Percentiles rank a stretch among this genome's conserved stretches.
Evolutionary conservation across 2,113 vertebrate genomes (phyloP).

Genomic region (Rhea americana): DNA sequence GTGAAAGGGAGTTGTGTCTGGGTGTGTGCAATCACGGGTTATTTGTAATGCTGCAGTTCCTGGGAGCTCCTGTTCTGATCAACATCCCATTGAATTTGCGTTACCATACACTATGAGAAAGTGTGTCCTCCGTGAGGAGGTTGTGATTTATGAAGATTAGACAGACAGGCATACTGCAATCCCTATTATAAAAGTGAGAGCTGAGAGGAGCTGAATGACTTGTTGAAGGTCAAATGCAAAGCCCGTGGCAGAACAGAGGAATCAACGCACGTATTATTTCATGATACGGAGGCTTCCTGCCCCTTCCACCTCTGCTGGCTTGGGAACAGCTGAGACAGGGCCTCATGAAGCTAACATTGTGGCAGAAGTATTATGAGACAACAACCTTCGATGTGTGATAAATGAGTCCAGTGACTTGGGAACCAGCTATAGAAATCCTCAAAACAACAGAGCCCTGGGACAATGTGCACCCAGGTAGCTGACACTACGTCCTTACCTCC

Average conservation of each 20-base stretch:
- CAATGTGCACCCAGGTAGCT: constrained; percentile 12
- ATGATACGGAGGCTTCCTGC: background rate
- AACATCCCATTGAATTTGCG: background rate
- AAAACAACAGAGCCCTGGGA: background rate
- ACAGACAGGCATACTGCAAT: background rate
- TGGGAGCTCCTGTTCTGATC: background rate
- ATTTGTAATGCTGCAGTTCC: background rate
- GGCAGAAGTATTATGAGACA: background rate
- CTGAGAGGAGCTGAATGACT: background rate
- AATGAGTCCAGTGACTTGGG: background rate
- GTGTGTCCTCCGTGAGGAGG: background rate
- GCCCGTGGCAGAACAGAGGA: background rate
- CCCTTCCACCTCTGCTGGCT: background rate
- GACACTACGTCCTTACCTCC: background rate
- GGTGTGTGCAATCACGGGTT: background rate
- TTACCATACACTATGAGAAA: background rate
- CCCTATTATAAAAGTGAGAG: background rate
- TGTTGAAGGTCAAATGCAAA: constrained; percentile 43
- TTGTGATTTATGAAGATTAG: constrained; percentile 16
- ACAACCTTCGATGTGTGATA: background rate
- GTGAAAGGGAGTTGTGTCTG: background rate
- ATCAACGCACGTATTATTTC: background rate
- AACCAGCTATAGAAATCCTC: background rate
- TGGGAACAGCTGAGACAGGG: background rate
- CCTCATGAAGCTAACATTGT: background rate